Evolutionary conservation across 2,888 invertebrate species (phyloP).

Genomic region (Sepioteuthis lessoniana): DNA sequence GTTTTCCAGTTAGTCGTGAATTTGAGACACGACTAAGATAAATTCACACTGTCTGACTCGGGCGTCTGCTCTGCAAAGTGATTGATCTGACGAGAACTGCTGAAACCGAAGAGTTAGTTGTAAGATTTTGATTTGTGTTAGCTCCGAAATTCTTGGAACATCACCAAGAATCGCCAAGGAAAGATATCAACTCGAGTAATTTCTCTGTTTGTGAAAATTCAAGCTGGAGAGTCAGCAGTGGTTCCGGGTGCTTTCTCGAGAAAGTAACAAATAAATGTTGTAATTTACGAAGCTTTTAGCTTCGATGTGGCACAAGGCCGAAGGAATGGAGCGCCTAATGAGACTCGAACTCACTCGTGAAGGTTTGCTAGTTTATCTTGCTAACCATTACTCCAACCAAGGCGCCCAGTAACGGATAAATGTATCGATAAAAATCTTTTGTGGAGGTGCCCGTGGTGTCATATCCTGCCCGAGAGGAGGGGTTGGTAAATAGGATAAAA

Average conservation of each 20-base stretch:
- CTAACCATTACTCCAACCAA: too few relatives aligned
- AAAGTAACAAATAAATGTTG: too few relatives aligned
- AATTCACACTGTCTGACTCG: constrained; percentile 33
- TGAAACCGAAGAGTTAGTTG: constrained; percentile 6
- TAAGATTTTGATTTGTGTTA: not conserved
- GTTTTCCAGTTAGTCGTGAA: constrained; percentile 33
- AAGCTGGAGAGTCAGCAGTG: not conserved
- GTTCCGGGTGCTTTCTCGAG: not conserved
- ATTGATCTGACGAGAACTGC: constrained; percentile 8
- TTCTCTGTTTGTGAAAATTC: not conserved
- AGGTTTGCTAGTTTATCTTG: too few relatives aligned
- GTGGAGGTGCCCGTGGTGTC: too few relatives aligned
- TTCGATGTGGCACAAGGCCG: too few relatives aligned
- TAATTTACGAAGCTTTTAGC: too few relatives aligned
- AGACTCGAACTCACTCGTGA: too few relatives aligned
- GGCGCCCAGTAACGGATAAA: too few relatives aligned
- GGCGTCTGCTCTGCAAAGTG: not conserved
- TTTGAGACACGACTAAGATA: constrained; percentile 33
- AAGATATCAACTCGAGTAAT: not conserved
- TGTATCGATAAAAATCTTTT: too few relatives aligned
- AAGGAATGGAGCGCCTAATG: too few relatives aligned
- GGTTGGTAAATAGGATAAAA: too few relatives aligned
- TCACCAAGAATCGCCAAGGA: not conserved
- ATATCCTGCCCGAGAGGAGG: too few relatives aligned
- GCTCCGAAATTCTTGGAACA: not conserved